Conservation (phyloP, 92 coral and sea anemone genomes). For the Chrysogorgia sp. region DNA sequence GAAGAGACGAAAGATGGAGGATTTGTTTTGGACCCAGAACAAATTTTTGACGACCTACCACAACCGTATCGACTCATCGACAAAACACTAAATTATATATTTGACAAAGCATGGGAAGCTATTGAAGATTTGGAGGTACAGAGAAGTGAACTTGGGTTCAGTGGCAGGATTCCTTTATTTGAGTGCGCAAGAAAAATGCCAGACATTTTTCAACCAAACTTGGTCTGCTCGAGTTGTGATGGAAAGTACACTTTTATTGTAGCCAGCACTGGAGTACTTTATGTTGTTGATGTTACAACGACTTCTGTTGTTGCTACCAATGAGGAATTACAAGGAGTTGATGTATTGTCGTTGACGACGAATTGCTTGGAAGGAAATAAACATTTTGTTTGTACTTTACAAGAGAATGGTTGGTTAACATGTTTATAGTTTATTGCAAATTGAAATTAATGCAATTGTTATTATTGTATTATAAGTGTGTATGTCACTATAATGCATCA, state of each 20-base stretch:
- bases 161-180: constrained; percentile 75
- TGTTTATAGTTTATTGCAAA: too few relatives aligned
- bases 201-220: constrained; percentile 56
- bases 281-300: constrained; percentile 72
- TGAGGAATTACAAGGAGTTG: constrained; percentile 69
- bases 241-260: constrained; percentile 62
- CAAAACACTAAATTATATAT: constrained; percentile 71
- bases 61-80: constrained; percentile 94
- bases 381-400: constrained; percentile 70
- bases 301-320: constrained; percentile 69
- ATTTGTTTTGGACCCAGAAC: constrained; percentile 86
- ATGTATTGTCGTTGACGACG: constrained; percentile 64
- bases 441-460: too few relatives aligned
- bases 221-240: constrained; percentile 59
- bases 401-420: constrained; percentile 56
- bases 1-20: constrained; percentile 67
- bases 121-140: constrained; percentile 76
- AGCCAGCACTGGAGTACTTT: constrained; percentile 57
- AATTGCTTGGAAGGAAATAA: constrained; percentile 69
- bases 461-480: too few relatives aligned
- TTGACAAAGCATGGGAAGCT: constrained; percentile 86
- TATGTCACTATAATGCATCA: too few relatives aligned
- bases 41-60: constrained; percentile 88
- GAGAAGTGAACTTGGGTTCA: constrained; percentile 67
- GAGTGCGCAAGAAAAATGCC: constrained; percentile 73